Percentiles rank a stretch among this genome's conserved stretches.
phyloP scores from a whole-genome alignment of 2,888 invertebrate genomes.

The Sarcophaga subvicina region DNA sequence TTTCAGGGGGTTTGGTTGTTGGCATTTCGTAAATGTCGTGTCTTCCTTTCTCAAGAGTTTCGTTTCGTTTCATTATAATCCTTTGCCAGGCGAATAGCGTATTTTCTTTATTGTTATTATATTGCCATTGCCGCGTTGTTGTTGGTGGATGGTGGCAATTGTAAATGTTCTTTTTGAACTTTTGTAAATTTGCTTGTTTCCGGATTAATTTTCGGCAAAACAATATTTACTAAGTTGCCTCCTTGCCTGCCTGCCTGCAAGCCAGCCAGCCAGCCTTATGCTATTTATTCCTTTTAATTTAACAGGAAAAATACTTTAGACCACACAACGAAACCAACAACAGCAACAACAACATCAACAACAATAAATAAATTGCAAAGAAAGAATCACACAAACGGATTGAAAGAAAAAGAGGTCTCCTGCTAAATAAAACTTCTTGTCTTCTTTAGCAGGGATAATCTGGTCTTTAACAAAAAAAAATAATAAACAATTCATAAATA shows the following conservation, averaged over 20 bases:
- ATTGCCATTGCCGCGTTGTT: constrained; percentile 33
- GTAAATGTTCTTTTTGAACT: constrained; percentile 64
- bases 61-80: constrained; percentile 39
- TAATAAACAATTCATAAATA: constrained; percentile 29
- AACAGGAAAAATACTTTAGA: constrained; percentile 61
- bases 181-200: constrained; percentile 68
- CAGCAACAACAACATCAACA: background rate
- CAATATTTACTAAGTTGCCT: constrained; percentile 63
- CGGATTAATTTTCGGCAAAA: constrained; percentile 71
- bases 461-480: constrained; percentile 32
- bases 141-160: constrained; percentile 34
- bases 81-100: constrained; percentile 48
- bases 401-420: constrained; percentile 6
- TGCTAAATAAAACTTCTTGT: constrained; percentile 57
- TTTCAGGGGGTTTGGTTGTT: background rate
- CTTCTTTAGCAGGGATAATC: constrained; percentile 67
- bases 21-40: constrained; percentile 55
- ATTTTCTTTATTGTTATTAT: constrained; percentile 45
- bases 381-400: background rate
- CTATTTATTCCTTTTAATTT: constrained; percentile 67
- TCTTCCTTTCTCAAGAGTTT: constrained; percentile 51
- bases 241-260: constrained; percentile 23
- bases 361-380: background rate
- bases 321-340: constrained; percentile 9
- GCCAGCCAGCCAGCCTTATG: background rate